A percentile compares a stretch with the other conserved stretches of the same genome.
phyloP scores from a whole-genome alignment of 1,140 invertebrate species.

The Solen grandis region DNA sequence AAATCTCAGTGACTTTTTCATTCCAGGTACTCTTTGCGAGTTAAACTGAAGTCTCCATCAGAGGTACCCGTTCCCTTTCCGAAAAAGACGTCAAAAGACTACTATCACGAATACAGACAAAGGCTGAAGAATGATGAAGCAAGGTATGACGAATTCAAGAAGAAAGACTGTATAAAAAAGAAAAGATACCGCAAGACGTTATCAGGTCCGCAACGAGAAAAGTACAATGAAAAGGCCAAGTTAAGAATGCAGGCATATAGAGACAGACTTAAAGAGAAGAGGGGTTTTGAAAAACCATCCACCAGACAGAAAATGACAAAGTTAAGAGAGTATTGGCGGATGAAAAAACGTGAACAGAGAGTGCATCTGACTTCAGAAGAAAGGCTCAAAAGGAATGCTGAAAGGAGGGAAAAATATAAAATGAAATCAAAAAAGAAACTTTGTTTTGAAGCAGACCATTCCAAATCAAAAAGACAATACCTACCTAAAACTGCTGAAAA shows the following conservation, averaged over 20 bases:
- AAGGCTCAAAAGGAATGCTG: not conserved
- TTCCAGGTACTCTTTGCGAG: not conserved
- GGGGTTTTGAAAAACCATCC: not conserved
- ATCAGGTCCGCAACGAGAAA: not conserved
- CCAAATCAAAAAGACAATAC: not conserved
- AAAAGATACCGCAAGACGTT: not conserved
- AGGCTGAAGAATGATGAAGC: not conserved
- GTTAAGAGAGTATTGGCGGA: constrained; percentile 35
- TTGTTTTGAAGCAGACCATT: not conserved
- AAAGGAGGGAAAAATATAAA: constrained; percentile 14
- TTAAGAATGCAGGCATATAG: constrained; percentile 27
- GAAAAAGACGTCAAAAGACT: not conserved
- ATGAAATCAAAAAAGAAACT: not conserved
- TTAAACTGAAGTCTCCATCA: not conserved
- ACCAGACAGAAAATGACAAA: constrained; percentile 14
- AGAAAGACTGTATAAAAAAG: not conserved
- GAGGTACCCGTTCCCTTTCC: not conserved
- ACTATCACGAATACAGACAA: constrained; percentile 4
- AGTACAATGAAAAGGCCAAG: constrained; percentile 32
- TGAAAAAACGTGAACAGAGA: constrained; percentile 40
- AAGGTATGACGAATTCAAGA: constrained; percentile 26
- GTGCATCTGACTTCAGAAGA: not conserved
- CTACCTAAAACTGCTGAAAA: constrained; percentile 14
- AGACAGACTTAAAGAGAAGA: not conserved
- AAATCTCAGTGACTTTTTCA: not conserved